Percentiles rank a stretch among this genome's conserved stretches.
Conservation (phyloP, 2,888 invertebrate genomes). For the Proisotoma minuta region DNA sequence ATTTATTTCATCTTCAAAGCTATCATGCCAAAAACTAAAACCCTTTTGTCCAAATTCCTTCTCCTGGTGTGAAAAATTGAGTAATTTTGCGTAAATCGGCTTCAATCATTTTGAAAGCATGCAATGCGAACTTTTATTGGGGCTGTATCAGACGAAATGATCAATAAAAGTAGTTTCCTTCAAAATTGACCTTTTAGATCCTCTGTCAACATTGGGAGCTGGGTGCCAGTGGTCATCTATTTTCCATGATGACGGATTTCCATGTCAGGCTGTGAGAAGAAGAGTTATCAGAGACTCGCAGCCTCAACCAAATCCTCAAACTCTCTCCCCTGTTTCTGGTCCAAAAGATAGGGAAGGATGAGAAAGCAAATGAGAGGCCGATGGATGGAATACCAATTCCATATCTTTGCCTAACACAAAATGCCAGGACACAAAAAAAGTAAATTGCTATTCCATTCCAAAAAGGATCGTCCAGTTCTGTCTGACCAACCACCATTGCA, state of each 20-base stretch:
- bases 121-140: constrained; percentile 13
- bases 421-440: neutral
- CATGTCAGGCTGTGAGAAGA: constrained; percentile 17
- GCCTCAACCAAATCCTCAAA: neutral
- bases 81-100: neutral
- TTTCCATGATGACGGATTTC: constrained; percentile 32
- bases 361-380: constrained; percentile 7
- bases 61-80: neutral
- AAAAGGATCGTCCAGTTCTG: too few relatives aligned
- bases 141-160: too few relatives aligned
- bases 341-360: constrained; percentile 5
- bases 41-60: neutral
- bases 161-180: too few relatives aligned
- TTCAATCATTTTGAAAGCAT: neutral
- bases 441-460: constrained; percentile 4
- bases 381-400: constrained; percentile 14
- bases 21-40: neutral
- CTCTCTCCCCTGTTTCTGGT: neutral
- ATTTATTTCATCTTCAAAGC: neutral
- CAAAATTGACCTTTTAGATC: neutral
- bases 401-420: constrained; percentile 4
- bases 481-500: too few relatives aligned
- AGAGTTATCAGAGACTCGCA: constrained; percentile 3
- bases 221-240: constrained; percentile 1
- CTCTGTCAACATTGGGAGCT: neutral